Evolutionary conservation across 2,113 vertebrate species (phyloP), one percentile per base, ranked within the genome.

Genomic region (Pogona vitticeps): DNA sequence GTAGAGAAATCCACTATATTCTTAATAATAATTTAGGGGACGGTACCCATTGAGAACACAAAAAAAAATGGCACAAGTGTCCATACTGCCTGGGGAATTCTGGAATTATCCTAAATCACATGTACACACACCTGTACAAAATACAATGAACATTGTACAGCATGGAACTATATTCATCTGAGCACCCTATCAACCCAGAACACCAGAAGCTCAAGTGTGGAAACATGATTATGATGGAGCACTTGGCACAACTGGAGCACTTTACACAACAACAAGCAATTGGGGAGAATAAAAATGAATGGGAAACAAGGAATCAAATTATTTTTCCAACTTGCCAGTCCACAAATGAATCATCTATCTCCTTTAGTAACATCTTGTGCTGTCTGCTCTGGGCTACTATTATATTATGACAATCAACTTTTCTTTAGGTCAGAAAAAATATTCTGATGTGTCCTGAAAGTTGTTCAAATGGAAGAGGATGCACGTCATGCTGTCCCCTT

Each of bases 401-500:
- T 21, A 70, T n/a, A n/a, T n/a, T n/a, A n/a, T 46, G 36, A 6
- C 46, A 36, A 31, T 15, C 18, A 59, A 59, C 2, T n/a, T 33
- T 78, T 78, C 18, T 58, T 13, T 36, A 28, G n/a, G 20, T 3
- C 23, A 33, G 67, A 26, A 71, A 82, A 58, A n/a, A 71, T 20
- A 82, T 26, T 23, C 58, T 80, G 71, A 87, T 81, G n/a, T 91
- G 79, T 86, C 90, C 89, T 89, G 86, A 91, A 92, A 87, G 83
- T 91, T 92, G 89, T 89, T 91, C 85, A 87, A 85, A 80, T 88
- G 92, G 86, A 81, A 94, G 68, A 70, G 79, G 79, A 71, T 80
- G 89, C 85, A 84, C 88, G 88, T 88, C 92, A 91, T 91, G 83
- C 86, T 92, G 91, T 90, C 72, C 31, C 90, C 42, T 86, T 86